These are phyloP conservation scores for Riparia riparia DNA, from an alignment of 2,113 vertebrate species.

Conservation along the genomic window DNA sequence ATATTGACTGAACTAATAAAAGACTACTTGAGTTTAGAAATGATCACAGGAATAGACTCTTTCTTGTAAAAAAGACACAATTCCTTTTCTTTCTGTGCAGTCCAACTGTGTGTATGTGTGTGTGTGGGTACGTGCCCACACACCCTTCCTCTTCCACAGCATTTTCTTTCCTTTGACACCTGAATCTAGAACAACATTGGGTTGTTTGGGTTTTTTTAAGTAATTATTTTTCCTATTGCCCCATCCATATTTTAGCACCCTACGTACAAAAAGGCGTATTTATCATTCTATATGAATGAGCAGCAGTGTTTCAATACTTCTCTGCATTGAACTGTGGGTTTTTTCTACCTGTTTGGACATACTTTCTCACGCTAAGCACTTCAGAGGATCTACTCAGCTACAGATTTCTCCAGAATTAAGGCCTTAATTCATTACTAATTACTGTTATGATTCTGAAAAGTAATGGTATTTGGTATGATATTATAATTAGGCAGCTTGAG, in stretches of 20 bases:
- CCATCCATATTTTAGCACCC: neutral
- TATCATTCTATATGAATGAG: neutral
- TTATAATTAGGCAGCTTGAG: neutral
- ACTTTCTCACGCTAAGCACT: neutral
- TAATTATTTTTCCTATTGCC: neutral
- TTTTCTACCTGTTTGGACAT: neutral
- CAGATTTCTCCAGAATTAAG: neutral
- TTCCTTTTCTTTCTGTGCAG: neutral
- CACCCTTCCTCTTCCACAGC: neutral
- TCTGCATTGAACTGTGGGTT: neutral
- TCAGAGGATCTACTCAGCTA: neutral
- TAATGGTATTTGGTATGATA: neutral
- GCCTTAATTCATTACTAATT: neutral
- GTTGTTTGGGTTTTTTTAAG: neutral
- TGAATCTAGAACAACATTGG: neutral
- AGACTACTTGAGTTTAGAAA: neutral
- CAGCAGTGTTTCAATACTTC: neutral
- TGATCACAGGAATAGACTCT: neutral
- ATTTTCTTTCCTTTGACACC: neutral
- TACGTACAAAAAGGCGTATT: neutral
- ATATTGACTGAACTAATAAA: conserved; percentile 32
- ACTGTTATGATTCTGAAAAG: neutral
- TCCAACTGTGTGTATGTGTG: neutral
- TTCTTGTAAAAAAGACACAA: neutral
- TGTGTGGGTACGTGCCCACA: neutral